phyloP scores from a whole-genome alignment of 2,888 invertebrate genomes.

The Leistus spinibarbis region DNA sequence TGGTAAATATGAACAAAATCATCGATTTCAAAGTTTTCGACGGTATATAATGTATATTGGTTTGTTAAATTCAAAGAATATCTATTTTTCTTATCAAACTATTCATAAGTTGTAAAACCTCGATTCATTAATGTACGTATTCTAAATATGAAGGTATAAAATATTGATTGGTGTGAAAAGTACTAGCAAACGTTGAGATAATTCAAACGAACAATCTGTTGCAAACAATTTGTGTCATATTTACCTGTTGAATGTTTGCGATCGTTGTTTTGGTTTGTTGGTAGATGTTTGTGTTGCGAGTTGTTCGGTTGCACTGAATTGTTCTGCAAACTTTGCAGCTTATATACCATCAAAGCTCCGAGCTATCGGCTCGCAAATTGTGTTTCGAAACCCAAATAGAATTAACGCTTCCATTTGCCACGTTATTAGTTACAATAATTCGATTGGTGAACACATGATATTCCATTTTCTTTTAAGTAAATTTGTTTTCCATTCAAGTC shows the following conservation, averaged over 20 bases:
- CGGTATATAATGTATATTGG: no score
- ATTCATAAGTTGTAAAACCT: no score
- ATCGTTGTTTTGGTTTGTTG: slow-evolving; percentile 15
- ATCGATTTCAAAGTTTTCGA: no score
- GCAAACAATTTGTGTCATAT: neutral
- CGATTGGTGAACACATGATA: slow-evolving; percentile 43
- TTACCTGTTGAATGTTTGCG: neutral
- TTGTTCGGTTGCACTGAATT: slow-evolving; percentile 22
- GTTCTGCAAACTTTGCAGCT: slow-evolving; percentile 15
- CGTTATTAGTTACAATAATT: slow-evolving; percentile 48
- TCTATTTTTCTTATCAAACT: no score
- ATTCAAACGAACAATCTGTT: neutral
- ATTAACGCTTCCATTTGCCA: slow-evolving; percentile 48
- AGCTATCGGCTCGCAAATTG: slow-evolving; percentile 28
- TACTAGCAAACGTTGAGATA: no score
- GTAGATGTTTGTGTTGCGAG: neutral
- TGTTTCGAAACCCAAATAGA: slow-evolving; percentile 42
- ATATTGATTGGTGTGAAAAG: no score
- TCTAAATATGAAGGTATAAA: no score
- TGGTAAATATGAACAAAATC: no score
- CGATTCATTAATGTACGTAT: no score
- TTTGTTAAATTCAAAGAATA: no score
- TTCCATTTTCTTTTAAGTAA: slow-evolving; percentile 32
- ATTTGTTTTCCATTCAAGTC: slow-evolving; percentile 11
- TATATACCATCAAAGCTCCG: slow-evolving; percentile 36